phyloP scores from a whole-genome alignment of 2,113 vertebrate genomes.

The Pterocles gutturalis region DNA sequence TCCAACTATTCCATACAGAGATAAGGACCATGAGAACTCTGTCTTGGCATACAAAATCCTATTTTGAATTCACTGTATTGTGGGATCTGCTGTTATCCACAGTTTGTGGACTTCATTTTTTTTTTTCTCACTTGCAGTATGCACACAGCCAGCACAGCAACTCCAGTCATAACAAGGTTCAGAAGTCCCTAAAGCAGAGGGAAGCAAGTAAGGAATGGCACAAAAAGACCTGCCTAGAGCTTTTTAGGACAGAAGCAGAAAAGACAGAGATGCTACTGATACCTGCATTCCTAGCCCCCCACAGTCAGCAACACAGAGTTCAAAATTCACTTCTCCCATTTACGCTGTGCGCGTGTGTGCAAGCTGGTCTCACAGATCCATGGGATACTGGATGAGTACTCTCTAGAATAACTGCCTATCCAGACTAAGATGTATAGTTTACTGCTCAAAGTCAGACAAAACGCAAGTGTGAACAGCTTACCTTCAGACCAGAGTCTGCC shows the following conservation, averaged over 20 bases:
- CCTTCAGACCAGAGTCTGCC: neutral
- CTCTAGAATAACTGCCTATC: neutral
- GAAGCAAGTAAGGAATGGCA: neutral
- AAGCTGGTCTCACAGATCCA: neutral
- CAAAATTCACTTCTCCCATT: neutral
- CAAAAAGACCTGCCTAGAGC: neutral
- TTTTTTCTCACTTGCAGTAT: neutral
- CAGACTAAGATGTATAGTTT: neutral
- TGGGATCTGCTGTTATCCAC: constrained; percentile 41
- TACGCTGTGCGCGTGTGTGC: neutral
- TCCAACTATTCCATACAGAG: constrained; percentile 44
- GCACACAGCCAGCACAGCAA: neutral
- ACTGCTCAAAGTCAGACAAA: constrained; percentile 17
- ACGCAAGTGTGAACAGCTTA: constrained; percentile 16
- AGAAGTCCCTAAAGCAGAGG: neutral
- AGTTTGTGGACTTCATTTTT: neutral
- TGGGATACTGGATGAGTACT: neutral
- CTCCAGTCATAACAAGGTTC: constrained; percentile 12
- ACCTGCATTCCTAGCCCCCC: neutral
- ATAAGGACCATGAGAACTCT: constrained; percentile 56
- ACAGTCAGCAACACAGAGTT: neutral
- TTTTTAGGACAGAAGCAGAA: neutral
- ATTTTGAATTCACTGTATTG: constrained; percentile 46
- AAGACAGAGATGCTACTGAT: neutral
- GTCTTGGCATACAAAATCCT: constrained; percentile 31